Percentiles rank a stretch among this genome's conserved stretches.
Evolutionary conservation across 2,113 vertebrate genomes (phyloP).

Genomic region (Neodontobutis hainanensis): DNA sequence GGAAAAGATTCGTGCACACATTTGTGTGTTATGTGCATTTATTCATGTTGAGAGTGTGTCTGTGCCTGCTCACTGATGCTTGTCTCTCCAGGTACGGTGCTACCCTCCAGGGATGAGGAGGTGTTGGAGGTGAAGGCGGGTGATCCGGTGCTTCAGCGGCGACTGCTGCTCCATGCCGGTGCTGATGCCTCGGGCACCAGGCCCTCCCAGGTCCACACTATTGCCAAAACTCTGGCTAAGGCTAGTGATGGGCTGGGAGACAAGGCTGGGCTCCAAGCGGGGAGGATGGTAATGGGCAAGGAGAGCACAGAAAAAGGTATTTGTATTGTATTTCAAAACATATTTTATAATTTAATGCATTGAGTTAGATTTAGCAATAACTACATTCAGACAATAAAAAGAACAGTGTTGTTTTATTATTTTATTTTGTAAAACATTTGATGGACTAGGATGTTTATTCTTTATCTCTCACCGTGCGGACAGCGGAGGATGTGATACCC

Average conservation of each 20-base stretch:
- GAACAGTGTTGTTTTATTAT: background rate
- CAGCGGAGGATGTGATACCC: slow-evolving; percentile 78
- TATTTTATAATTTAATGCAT: background rate
- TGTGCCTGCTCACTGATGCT: slow-evolving; percentile 57
- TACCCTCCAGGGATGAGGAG: slow-evolving; percentile 69
- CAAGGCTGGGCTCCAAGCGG: slow-evolving; percentile 63
- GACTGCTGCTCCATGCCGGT: slow-evolving; percentile 67
- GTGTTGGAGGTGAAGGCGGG: slow-evolving; percentile 72
- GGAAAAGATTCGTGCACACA: background rate
- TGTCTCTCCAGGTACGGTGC: slow-evolving; percentile 71
- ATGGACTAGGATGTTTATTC: slow-evolving; percentile 1
- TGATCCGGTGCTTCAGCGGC: slow-evolving; percentile 68
- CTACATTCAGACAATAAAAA: background rate
- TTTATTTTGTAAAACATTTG: slow-evolving; percentile 10
- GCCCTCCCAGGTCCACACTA: slow-evolving; percentile 55
- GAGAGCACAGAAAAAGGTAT: slow-evolving; percentile 70
- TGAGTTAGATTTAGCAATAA: background rate
- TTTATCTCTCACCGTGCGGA: slow-evolving; percentile 56
- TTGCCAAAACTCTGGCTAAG: slow-evolving; percentile 56
- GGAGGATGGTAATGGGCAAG: slow-evolving; percentile 61
- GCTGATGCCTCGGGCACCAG: slow-evolving; percentile 62
- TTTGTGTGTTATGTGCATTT: slow-evolving; percentile 1
- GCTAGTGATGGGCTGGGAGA: slow-evolving; percentile 44
- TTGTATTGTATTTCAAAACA: slow-evolving; percentile 25
- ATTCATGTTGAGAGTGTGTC: slow-evolving; percentile 20